Base-by-base conservation (phyloP, 2,113 vertebrate genomes). In the Labeo catla region DNA sequence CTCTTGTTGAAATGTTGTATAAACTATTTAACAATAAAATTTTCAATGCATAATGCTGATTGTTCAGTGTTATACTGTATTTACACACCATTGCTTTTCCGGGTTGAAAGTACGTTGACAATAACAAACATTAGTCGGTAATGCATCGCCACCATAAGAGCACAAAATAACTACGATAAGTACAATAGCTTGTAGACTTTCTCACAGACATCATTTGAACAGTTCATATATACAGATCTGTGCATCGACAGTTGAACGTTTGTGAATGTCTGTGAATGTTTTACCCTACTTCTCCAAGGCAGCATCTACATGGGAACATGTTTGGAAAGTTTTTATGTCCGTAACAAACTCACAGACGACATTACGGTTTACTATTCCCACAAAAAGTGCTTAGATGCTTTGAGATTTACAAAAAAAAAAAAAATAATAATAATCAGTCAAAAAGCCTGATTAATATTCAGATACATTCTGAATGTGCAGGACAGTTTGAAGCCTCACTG, bases 11-110 rank as follows among this genome's bases (percentile, higher is more conserved):
- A 92, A 93, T 94, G 93, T 89, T 94, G 93, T 94, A 94, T 91
- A 91, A 94, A 95, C 91, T 93, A 94, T 95, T 94, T 94, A 94
- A 94, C 93, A 95, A 94, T 95, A 94, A 95, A 94, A 91, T 91
- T 92, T 93, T 92, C 91, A 92, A 91, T 91, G 92, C 93, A 91
- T 74, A 83, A 76, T 82, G 57, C 9, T 90, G 54, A 63, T 86
- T 52, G 89, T 84, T 68, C 73, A 54, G 66, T 79, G 84, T 43
- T 89, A 52, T 87, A 9, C 57, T 61, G 21, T 61, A 80, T 82
- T 88, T 86, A 70, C 79, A 68, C 88, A 65, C 6, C 86, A 49
- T 78, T 85, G 84, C 76, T 83, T 28, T 13, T 86, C 63, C 78
- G 47, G 45, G 3, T 89, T 66, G 49, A 78, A 85, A 88, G 86